Base-by-base conservation (phyloP, 2,113 vertebrate genomes). In the Neotragus moschatus region DNA sequence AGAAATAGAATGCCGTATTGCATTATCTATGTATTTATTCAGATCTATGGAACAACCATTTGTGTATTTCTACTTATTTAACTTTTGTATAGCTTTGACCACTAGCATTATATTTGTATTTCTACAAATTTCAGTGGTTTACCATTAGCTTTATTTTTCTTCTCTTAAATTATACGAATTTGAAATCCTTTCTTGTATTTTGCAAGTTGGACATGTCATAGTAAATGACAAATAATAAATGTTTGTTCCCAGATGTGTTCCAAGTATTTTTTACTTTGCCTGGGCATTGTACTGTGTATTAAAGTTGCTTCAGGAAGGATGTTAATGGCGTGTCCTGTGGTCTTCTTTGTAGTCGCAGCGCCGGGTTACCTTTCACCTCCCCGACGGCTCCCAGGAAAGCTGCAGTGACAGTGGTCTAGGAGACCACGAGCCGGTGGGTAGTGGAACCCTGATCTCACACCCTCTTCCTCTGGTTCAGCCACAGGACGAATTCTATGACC, bases 401-500 rank as follows among this genome's bases (percentile, higher is more conserved):
- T 99, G 99, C 99, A 99, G 99, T 99, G 99, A 99, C 99, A 99
- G 99, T 99, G 99, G 99, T 99, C 99, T 99, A 98, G 99, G 99
- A 96, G 99, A 99, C 99, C 99, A 99, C 97, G 99, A 99, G 99
- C 99, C 99, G 63, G 99, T 99, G 99, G 99, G 99, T 99, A 99
- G 99, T 99, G 99, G 99, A 99, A 99, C 99, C 97, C 99, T 99
- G 99, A 99, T 99, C 99, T 99, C 99, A 99, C 99, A 99, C 98
- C 99, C 99, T 99, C 99, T 99, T 98, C 99, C 99, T 99, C 99
- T 99, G 99, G 99, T 99, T 99, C 99, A 99, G 99, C 99, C 99
- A 97, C 99, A 99, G 99, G 99, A 99, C 61, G 99, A 99, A 98
- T 99, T 99, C 99, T 99, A 99, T 6, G 99, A 99, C 98, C 99